Conservation (phyloP, 2,888 invertebrate genomes). For the Atherix ibis region DNA sequence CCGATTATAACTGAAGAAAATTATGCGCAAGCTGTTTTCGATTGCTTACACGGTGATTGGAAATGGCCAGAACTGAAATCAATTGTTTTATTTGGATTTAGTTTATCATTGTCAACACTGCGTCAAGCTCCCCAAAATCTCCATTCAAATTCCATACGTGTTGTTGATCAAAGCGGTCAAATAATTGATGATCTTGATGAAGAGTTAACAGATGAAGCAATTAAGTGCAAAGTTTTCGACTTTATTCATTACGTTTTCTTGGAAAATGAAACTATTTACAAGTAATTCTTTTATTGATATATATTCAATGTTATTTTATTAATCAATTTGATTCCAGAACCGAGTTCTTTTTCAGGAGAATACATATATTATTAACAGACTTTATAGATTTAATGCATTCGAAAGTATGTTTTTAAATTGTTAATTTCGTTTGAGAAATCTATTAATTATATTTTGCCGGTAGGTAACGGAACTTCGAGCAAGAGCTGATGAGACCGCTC, state of each 20-base stretch:
- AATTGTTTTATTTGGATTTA: conserved; percentile 51
- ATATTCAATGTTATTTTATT: too few species aligned
- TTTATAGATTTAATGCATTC: conserved; percentile 87
- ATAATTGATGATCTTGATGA: conserved; percentile 46
- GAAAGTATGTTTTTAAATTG: conserved; percentile 44
- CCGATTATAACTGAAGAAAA: conserved; percentile 47
- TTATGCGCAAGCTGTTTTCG: conserved; percentile 37
- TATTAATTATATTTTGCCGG: neutral
- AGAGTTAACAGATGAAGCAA: conserved; percentile 36
- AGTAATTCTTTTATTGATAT: conserved; percentile 21
- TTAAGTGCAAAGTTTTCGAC: conserved; percentile 63
- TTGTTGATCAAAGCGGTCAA: conserved; percentile 59
- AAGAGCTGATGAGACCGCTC: conserved; percentile 77
- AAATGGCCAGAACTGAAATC: conserved; percentile 32
- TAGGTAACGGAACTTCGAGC: conserved; percentile 58
- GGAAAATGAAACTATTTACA: conserved; percentile 48
- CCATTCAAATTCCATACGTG: conserved; percentile 35
- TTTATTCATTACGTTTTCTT: conserved; percentile 60
- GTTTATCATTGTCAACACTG: conserved; percentile 48
- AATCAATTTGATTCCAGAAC: conserved; percentile 26
- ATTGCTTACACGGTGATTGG: conserved; percentile 32
- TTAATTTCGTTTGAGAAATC: neutral
- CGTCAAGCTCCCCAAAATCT: conserved; percentile 40
- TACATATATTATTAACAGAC: conserved; percentile 77
- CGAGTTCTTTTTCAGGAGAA: conserved; percentile 66